Percentiles rank a stretch among this genome's conserved stretches.
phyloP scores from a whole-genome alignment of 2,113 vertebrate genomes.

The Sphaerodactylus townsendi region DNA sequence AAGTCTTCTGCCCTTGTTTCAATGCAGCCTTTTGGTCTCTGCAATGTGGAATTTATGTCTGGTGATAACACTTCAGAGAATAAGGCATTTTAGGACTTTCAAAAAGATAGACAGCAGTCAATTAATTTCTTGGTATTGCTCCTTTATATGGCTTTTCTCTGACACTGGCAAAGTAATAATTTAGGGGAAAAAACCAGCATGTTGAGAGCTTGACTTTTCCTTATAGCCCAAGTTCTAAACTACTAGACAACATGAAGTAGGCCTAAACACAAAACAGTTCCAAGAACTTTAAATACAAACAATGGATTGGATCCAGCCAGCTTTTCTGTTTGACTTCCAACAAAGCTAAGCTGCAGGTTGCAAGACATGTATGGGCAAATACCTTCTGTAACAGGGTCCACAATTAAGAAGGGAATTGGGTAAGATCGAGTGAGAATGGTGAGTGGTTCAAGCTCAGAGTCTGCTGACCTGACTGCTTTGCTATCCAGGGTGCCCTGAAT shows the following conservation, averaged over 20 bases:
- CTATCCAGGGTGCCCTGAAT: slow-evolving; percentile 11
- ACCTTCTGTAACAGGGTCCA: too few relatives aligned
- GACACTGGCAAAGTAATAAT: not conserved
- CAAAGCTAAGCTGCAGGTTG: too few relatives aligned
- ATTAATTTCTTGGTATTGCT: not conserved
- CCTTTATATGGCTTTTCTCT: slow-evolving; percentile 1
- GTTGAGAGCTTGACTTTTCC: not conserved
- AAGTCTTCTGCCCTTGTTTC: not conserved
- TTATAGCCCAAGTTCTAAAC: not conserved
- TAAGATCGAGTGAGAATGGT: too few relatives aligned
- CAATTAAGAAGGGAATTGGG: too few relatives aligned
- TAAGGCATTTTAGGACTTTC: not conserved
- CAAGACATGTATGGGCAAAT: too few relatives aligned
- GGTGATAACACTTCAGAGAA: not conserved
- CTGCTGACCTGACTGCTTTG: not conserved
- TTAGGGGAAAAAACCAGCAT: not conserved
- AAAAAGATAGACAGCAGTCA: not conserved
- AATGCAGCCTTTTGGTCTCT: not conserved
- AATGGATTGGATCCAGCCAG: too few relatives aligned
- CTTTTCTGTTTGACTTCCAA: too few relatives aligned
- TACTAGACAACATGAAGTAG: not conserved
- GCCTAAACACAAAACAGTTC: not conserved
- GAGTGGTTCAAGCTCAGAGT: too few relatives aligned
- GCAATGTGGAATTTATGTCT: not conserved
- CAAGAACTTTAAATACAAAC: not conserved